Base-by-base conservation (phyloP, 2,797 vertebrate species). In the Lindbergichthys nudifrons region DNA sequence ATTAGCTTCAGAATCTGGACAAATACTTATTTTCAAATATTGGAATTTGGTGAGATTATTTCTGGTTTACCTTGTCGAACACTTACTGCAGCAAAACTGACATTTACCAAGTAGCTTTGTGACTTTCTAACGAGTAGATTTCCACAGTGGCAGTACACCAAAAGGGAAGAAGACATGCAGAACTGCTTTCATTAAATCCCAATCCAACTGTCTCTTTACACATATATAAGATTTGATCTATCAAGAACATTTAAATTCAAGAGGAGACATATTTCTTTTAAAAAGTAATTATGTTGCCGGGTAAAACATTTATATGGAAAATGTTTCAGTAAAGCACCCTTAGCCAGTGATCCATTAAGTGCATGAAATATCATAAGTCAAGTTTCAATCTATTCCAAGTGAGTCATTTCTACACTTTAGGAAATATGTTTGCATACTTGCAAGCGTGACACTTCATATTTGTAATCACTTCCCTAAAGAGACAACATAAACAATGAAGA, bases 1-100 rank as follows among this genome's bases (percentile, higher is more conserved):
- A 90, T 91, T 83, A 90, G 75, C 62, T 59, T 56, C 52, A 57
- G 51, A 36, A 82, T 81, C 65, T 65, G 46, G 54, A 66, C 71
- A 79, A 83, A 89, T 64, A 66, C 10, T 1, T 41, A 41, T 30
- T 47, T 79, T 75, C 43, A 87, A 87, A 84, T 70, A 81, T 73
- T 84, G 83, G 48, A 74, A 78, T 54, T 36, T 12, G 0, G 56
- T 45, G 16, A 73, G 66, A 75, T 58, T 67, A 65, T 32, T 48
- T 70, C 62, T 70, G 45, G 50, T 72, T 82, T 72, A 63, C 36
- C 60, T 65, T 64, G 70, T 88, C 64, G 80, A 77, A 79, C 57
- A 63, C 76, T 77, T 77, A 36, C 83, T n/a, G n/a, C n/a, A n/a
- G 32, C 46, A 63, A 75, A 73, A 67, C 53, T 57, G 58, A 45